phyloP scores from a whole-genome alignment of 2,113 vertebrate species.

The Corythornis cristatus region DNA sequence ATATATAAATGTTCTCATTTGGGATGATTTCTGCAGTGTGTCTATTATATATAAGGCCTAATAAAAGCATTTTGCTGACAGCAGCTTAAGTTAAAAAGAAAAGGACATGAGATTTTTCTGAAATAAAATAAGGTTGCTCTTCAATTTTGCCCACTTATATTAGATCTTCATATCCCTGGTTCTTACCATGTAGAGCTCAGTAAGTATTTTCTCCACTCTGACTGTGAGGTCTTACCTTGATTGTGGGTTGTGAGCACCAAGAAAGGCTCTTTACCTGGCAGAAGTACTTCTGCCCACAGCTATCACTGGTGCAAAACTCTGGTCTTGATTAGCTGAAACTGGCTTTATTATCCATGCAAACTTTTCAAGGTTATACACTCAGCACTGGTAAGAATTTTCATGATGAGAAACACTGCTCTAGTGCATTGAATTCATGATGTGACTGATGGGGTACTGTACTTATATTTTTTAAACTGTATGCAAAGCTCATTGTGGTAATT shows the following conservation, averaged over 20 bases:
- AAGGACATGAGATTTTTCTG: neutral
- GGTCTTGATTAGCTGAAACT: neutral
- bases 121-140: neutral
- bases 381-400: neutral
- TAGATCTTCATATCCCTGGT: neutral
- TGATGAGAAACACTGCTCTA: neutral
- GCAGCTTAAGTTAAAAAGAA: neutral
- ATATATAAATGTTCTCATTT: neutral
- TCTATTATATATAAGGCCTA: neutral
- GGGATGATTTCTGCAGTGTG: neutral
- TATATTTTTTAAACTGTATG: neutral
- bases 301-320: neutral
- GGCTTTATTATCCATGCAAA: neutral
- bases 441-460: neutral
- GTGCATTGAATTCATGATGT: neutral
- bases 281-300: neutral
- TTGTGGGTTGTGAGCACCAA: neutral
- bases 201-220: neutral
- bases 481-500: neutral
- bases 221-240: neutral
- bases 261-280: neutral
- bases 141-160: neutral
- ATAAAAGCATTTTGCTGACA: neutral
- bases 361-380: neutral
- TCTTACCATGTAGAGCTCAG: neutral